Evolutionary conservation across 2,113 vertebrate species (phyloP), one percentile per base, ranked within the genome.

Genomic region (Notothenia coriiceps): DNA sequence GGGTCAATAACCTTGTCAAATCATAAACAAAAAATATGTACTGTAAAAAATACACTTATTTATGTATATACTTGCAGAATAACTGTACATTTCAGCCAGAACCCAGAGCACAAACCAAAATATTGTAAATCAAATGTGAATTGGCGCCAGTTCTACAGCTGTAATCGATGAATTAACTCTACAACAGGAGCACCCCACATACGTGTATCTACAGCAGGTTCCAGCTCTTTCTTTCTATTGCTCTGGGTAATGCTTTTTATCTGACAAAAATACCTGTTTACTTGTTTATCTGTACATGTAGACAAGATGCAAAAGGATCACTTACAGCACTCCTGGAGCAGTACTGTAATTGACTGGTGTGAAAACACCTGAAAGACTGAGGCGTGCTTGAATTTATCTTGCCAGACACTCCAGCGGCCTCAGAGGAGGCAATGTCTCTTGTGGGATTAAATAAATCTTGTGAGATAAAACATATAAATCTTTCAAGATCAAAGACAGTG

Each of bases 291-390:
- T 56, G 40, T 40, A 55, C 18, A 47, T 61, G 57, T 40, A 77
- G 10, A 74, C 52, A 68, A 17, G 22, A 74, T 11, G 17, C 20
- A 74, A 70, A 74, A 22, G 9, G 20, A 35, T 79, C 65, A 46
- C 18, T 35, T 18, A 56, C 56, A 44, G 20, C 62, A 25, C 25
- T 52, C 46, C 66, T 55, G 33, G 50, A 56, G 20, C 17, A 52
- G 52, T 15, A 17, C 61, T 46, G n/a, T 56, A 51, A 43, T 6
- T 65, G 49, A 62, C 11, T 78, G 40, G 43, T 63, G 61, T 50
- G 43, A 74, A 78, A 80, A 80, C 51, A 74, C 59, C 73, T 71
- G 14, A 83, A 78, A 86, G 67, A 88, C 60, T 67, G 49, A 49
- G 72, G 51, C 13, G 0, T 51, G 47, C 33, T 55, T 64, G 33